phyloP scores from a whole-genome alignment of 2,113 vertebrate genomes.

The Himantopus leucocephalus region DNA sequence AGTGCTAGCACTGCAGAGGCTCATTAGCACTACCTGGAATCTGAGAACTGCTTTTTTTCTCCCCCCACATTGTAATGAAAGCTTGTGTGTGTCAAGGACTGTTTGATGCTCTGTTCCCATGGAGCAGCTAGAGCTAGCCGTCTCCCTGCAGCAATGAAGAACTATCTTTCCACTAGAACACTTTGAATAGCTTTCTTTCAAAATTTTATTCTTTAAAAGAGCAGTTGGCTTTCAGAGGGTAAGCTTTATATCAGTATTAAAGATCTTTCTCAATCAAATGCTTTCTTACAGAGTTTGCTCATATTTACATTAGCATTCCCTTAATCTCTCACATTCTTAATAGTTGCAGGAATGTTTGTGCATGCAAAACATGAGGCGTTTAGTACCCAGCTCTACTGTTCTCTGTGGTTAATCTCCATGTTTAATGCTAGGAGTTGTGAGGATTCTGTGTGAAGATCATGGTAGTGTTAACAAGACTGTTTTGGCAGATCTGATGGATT shows the following conservation, averaged over 20 bases:
- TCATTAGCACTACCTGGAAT: not conserved
- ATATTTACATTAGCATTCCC: not conserved
- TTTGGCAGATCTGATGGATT: not conserved
- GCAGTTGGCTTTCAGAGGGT: not conserved
- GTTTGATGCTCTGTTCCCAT: fast-evolving
- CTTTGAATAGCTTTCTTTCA: not conserved
- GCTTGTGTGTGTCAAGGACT: not conserved
- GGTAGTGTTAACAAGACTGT: not conserved
- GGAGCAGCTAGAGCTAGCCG: not conserved
- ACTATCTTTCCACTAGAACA: not conserved
- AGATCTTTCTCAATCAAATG: not conserved
- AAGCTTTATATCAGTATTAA: not conserved
- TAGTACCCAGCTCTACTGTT: not conserved
- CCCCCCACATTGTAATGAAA: not conserved
- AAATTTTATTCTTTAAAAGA: not conserved
- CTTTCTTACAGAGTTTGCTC: not conserved
- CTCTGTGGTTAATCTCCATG: not conserved
- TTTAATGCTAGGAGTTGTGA: not conserved
- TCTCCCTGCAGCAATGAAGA: not conserved
- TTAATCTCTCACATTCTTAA: not conserved
- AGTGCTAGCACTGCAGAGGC: not conserved
- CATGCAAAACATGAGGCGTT: not conserved
- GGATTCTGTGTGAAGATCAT: not conserved
- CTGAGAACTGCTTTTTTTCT: not conserved
- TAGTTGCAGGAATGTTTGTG: not conserved